A percentile compares a stretch with the other conserved stretches of the same genome.
Conservation (phyloP, 2,888 invertebrate species). For the Coremacera marginata region DNA sequence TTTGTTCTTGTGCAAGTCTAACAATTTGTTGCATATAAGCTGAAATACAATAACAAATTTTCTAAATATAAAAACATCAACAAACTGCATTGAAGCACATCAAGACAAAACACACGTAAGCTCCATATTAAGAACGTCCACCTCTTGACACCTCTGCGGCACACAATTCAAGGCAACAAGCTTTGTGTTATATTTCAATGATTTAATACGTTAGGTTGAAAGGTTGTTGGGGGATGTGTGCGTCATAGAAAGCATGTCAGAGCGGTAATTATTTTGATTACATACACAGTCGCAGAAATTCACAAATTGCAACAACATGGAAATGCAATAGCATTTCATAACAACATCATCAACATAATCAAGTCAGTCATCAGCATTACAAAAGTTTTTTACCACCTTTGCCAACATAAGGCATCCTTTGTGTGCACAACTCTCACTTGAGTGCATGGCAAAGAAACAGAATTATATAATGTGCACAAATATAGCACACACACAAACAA, state of each 20-base stretch:
- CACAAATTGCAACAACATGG: background rate
- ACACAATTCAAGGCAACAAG: background rate
- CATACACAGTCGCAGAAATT: background rate
- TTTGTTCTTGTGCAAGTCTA: no score
- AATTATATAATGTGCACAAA: background rate
- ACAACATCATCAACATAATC: background rate
- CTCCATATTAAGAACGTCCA: no score
- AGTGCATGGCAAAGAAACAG: background rate
- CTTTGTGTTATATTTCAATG: background rate
- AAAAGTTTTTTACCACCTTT: background rate
- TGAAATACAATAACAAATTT: no score
- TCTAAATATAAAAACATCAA: no score
- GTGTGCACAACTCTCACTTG: background rate
- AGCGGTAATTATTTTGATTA: background rate
- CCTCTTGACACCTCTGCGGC: no score
- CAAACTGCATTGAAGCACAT: no score
- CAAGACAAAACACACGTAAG: no score
- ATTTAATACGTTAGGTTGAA: background rate
- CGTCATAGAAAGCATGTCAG: background rate
- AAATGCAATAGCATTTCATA: background rate
- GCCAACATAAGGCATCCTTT: background rate
- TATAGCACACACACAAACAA: background rate
- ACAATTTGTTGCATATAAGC: no score
- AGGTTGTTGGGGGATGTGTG: background rate
- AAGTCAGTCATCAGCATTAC: conserved; percentile 4